phyloP scores from a whole-genome alignment of 2,113 vertebrate genomes.

The Sciurus niger region DNA sequence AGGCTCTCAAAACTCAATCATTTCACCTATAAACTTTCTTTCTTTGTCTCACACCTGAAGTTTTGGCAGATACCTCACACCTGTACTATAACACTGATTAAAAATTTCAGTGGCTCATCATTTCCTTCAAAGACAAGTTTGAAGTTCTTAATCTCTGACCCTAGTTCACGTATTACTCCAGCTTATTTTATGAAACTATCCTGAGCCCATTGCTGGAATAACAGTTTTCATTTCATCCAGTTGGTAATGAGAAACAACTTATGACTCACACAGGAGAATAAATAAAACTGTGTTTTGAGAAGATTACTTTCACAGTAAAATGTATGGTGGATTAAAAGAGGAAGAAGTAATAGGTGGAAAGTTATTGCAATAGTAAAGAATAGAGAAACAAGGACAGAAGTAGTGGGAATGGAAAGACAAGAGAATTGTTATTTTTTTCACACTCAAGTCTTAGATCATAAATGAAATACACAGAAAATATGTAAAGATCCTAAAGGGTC shows the following conservation, averaged over 20 bases:
- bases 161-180: not conserved
- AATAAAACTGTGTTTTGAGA: not conserved
- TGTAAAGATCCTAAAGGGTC: too few relatives aligned
- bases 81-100: not conserved
- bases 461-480: too few relatives aligned
- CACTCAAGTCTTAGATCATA: too few relatives aligned
- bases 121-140: not conserved
- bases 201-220: not conserved
- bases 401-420: not conserved
- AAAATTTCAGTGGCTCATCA: not conserved
- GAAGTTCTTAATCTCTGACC: conserved; percentile 12
- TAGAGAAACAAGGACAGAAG: not conserved
- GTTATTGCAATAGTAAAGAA: not conserved
- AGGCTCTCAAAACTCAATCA: too few relatives aligned
- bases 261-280: not conserved
- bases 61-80: too few relatives aligned
- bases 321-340: not conserved
- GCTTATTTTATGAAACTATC: not conserved
- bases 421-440: too few relatives aligned
- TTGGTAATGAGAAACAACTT: not conserved
- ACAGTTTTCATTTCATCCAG: not conserved
- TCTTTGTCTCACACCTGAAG: too few relatives aligned
- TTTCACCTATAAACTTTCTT: too few relatives aligned
- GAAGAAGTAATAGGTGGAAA: not conserved
- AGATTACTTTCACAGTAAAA: conserved; percentile 12